A percentile compares a stretch with the other conserved stretches of the same genome.
phyloP scores from a whole-genome alignment of 2,113 vertebrate species.

The Saguinus imperator region DNA sequence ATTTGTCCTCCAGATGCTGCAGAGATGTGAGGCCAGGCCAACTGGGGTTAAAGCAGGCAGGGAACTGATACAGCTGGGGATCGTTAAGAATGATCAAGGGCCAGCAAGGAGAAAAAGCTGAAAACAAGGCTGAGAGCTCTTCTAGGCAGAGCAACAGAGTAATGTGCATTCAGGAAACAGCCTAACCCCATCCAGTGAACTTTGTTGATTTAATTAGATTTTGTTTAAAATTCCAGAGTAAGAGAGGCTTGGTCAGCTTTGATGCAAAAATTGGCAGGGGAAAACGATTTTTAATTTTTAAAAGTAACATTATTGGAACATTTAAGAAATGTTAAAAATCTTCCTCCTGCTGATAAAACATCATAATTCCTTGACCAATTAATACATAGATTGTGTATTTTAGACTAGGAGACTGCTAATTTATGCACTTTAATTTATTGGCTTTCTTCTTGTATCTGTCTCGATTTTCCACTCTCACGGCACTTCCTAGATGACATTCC shows the following conservation, averaged over 20 bases:
- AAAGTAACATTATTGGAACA: slow-evolving; percentile 43
- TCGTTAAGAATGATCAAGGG: slow-evolving; percentile 75
- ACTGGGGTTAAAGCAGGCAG: slow-evolving; percentile 71
- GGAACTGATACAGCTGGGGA: slow-evolving; percentile 75
- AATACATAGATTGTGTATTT: background rate
- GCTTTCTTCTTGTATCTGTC: background rate
- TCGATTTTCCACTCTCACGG: background rate
- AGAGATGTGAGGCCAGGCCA: slow-evolving; percentile 70
- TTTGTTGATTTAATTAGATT: slow-evolving; percentile 77
- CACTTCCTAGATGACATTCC: slow-evolving; percentile 8
- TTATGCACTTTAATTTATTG: background rate
- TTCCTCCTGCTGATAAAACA: slow-evolving; percentile 23
- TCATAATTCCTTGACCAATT: background rate
- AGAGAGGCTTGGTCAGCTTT: slow-evolving; percentile 62
- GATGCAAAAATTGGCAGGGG: slow-evolving; percentile 54
- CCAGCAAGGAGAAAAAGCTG: slow-evolving; percentile 67
- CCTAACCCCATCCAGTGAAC: slow-evolving; percentile 61
- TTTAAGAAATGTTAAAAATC: slow-evolving; percentile 52
- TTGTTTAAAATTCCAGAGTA: slow-evolving; percentile 72
- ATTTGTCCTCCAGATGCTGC: slow-evolving; percentile 65
- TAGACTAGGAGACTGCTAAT: background rate
- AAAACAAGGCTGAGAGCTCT: slow-evolving; percentile 64
- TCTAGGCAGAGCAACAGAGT: slow-evolving; percentile 54
- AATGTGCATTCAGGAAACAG: slow-evolving; percentile 66
- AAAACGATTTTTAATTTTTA: slow-evolving; percentile 61